Conservation (phyloP, 1,140 invertebrate genomes). For the Bathynomus jamesi region DNA sequence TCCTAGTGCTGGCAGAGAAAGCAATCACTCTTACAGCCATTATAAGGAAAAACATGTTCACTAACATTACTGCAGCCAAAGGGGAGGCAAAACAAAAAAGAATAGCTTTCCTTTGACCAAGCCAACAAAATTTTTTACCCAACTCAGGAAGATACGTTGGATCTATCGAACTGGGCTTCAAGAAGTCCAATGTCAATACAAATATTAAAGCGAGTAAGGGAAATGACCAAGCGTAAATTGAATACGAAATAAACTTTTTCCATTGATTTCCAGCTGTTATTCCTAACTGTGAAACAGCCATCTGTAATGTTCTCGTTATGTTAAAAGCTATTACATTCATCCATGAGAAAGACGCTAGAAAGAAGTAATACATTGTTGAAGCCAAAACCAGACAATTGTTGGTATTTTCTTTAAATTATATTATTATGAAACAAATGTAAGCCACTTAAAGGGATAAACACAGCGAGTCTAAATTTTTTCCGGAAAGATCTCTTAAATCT, state of each 20-base stretch:
- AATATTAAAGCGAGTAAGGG: constrained; percentile 47
- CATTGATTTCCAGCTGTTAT: constrained; percentile 44
- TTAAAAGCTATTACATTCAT: constrained; percentile 93
- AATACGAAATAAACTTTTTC: constrained; percentile 48
- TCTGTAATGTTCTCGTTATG: constrained; percentile 56
- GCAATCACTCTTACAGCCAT: constrained; percentile 50
- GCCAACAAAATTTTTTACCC: constrained; percentile 50
- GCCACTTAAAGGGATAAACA: constrained; percentile 46
- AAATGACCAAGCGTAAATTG: constrained; percentile 50
- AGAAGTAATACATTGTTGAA: constrained; percentile 82
- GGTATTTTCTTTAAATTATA: constrained; percentile 40
- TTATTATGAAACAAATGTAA: constrained; percentile 47
- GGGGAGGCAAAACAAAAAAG: constrained; percentile 51
- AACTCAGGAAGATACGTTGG: constrained; percentile 45
- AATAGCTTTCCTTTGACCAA: constrained; percentile 47
- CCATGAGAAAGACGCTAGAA: constrained; percentile 91
- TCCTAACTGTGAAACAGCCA: constrained; percentile 48
- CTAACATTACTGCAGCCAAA: constrained; percentile 45
- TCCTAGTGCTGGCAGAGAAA: constrained; percentile 43
- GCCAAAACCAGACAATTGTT: constrained; percentile 52
- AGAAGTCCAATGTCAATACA: constrained; percentile 47
- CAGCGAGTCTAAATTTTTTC: constrained; percentile 49
- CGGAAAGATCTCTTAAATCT: constrained; percentile 49
- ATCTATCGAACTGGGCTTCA: constrained; percentile 41
- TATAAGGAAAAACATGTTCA: constrained; percentile 50